Conservation (phyloP, 2,888 invertebrate species). For the Julus scandinavius region DNA sequence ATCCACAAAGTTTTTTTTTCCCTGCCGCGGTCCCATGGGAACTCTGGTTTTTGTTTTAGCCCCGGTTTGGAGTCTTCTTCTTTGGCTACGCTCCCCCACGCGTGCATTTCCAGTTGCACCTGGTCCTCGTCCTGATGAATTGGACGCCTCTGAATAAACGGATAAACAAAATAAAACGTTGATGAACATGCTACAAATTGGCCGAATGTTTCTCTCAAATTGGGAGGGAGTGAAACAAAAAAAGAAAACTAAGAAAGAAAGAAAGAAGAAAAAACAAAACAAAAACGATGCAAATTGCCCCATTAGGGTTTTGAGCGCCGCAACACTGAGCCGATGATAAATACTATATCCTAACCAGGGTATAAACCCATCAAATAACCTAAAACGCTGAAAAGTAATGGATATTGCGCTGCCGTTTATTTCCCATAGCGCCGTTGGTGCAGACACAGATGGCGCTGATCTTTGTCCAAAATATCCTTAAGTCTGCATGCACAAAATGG, state of each 20-base stretch:
- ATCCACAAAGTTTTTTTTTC: background rate
- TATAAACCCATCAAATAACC: background rate
- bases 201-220: background rate
- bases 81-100: background rate
- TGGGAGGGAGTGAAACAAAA: background rate
- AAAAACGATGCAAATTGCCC: constrained; percentile 2
- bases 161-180: constrained; percentile 10
- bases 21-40: background rate
- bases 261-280: background rate
- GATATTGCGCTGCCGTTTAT: background rate
- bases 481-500: too few relatives aligned
- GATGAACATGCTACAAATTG: constrained; percentile 5
- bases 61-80: background rate
- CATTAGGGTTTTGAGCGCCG: background rate
- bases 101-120: background rate
- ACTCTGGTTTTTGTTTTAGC: background rate
- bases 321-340: background rate
- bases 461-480: too few relatives aligned
- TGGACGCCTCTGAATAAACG: background rate
- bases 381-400: background rate
- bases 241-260: background rate
- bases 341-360: too few relatives aligned
- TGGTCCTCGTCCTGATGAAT: constrained; percentile 1
- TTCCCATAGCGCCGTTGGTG: too few relatives aligned
- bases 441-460: too few relatives aligned